phyloP scores from a whole-genome alignment of 2,797 vertebrate species.

The Gambelia wislizenii region DNA sequence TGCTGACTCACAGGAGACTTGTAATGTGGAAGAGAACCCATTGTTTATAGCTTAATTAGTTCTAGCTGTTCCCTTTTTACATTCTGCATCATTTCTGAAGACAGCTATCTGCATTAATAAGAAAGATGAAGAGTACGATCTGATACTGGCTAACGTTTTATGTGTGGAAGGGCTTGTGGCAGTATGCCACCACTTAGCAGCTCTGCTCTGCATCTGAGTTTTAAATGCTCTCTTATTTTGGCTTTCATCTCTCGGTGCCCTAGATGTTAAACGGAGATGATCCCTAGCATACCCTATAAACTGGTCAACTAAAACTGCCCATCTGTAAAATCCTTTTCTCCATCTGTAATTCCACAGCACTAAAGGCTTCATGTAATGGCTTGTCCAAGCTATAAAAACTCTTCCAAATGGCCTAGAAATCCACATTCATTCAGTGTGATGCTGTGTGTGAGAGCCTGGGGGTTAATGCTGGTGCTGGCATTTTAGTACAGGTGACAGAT shows the following conservation, averaged over 20 bases:
- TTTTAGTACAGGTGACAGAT: not conserved
- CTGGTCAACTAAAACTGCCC: slow-evolving; percentile 12
- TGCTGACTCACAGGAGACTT: not conserved
- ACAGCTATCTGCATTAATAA: not conserved
- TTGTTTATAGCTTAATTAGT: slow-evolving; percentile 14
- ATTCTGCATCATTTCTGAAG: slow-evolving; percentile 5
- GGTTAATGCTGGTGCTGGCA: slow-evolving; percentile 5
- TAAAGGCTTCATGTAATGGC: slow-evolving; percentile 22
- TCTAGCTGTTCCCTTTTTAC: not conserved
- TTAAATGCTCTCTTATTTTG: not conserved
- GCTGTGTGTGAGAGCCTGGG: not conserved
- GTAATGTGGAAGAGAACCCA: not conserved
- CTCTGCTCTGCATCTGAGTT: not conserved
- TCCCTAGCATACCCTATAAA: not conserved
- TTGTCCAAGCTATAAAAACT: slow-evolving; percentile 15
- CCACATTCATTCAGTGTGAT: slow-evolving; percentile 6
- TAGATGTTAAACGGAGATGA: slow-evolving; percentile 6
- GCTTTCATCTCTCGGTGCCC: not conserved
- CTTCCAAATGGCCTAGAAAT: not conserved
- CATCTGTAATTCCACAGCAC: slow-evolving; percentile 17
- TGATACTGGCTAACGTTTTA: not conserved
- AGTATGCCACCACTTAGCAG: not conserved
- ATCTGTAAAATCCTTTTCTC: slow-evolving; percentile 32
- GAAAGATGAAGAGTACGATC: not conserved
- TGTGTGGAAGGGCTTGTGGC: not conserved